Conservation (phyloP, 2,113 vertebrate species). For the Leptocoma aspasia region DNA sequence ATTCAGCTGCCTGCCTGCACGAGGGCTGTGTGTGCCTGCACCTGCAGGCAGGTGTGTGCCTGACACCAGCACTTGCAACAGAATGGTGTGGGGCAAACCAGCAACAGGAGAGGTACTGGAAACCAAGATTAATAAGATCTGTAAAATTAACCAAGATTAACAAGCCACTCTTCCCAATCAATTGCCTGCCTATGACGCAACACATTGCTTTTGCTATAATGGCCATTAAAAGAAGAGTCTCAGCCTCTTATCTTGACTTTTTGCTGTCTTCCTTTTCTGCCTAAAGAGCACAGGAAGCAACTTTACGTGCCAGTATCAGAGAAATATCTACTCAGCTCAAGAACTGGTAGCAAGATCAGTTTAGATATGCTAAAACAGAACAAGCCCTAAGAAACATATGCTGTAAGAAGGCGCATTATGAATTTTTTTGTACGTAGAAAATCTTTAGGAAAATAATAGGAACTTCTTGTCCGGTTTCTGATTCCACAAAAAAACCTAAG, state of each 20-base stretch:
- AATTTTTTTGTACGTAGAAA: neutral
- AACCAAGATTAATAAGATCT: neutral
- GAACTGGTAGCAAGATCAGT: neutral
- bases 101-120: neutral
- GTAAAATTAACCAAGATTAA: neutral
- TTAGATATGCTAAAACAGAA: neutral
- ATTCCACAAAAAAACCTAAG: neutral
- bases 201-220: fast-evolving
- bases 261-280: neutral
- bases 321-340: neutral
- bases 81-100: neutral
- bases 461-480: neutral
- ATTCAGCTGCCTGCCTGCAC: neutral
- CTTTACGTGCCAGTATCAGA: fast-evolving
- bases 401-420: neutral
- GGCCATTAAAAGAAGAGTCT: neutral
- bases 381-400: neutral
- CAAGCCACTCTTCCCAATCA: neutral
- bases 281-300: neutral
- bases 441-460: neutral
- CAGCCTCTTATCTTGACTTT: neutral
- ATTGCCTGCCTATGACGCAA: fast-evolving
- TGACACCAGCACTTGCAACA: fast-evolving
- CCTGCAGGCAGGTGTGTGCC: neutral
- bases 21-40: fast-evolving